Base-by-base conservation (phyloP, 2,888 invertebrate species). In the Metacarcinus magister region DNA sequence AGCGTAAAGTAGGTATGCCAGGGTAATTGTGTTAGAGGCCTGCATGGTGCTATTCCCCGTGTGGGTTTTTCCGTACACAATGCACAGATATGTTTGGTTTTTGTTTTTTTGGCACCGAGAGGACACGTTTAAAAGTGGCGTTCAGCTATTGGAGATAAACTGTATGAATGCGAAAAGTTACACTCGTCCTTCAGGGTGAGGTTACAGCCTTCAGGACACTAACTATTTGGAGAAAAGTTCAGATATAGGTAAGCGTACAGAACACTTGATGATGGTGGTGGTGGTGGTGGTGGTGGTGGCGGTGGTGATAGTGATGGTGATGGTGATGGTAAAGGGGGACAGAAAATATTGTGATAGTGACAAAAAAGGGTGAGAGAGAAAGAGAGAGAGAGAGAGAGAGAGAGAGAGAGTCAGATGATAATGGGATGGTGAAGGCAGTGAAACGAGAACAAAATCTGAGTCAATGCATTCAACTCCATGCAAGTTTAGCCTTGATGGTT, bases 311-410 rank as follows among this genome's bases (percentile, higher is more conserved):
- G 54, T 54, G 54, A 54, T 54, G 54, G 54, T 32, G 32, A 82
- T 28, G 19, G 28, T 13, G n/a, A 75, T 67, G 75, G 19, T 39
- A n/a, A 39, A 1, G 8, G 28, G 60, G 28, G 32, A 43, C 60
- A 67, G 67, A 60, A 60, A 7, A 43, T 39, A 23, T 60, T 28
- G 10, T 23, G 2, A 32, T 32, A 82, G 32, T 82, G 82, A 82
- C 32, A 32, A 32, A 82, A 82, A 1, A 46, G 91, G 32, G 92
- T 28, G 46, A 54, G 54, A 48, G 92, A 92, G 92, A 46, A 54
- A 54, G 92, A 46, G 54, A 54, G 48, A 92, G 92, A 46, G 92
- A 48, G 48, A 54, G 91, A 46, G 91, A 46, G 91, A 46, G 46
- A 46, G 91, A 91, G 43, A 46, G 91, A 46, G 44, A 46, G 44